phyloP scores from a whole-genome alignment of 2,888 invertebrate species.

The Mesorhabditis spiculigera region DNA sequence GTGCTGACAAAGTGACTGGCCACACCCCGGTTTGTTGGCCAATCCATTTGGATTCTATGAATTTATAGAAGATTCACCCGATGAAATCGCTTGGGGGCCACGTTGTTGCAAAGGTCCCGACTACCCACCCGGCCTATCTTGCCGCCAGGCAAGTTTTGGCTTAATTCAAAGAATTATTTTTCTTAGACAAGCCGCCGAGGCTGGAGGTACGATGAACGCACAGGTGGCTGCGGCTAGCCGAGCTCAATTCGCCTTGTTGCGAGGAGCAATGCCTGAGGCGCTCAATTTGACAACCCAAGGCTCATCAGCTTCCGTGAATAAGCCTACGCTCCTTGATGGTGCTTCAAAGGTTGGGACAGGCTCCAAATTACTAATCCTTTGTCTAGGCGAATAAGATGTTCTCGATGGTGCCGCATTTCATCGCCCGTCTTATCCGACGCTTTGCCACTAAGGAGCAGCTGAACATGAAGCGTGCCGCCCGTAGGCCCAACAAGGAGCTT shows the following conservation, averaged over 20 bases:
- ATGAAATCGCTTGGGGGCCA: neutral
- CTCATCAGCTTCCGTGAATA: neutral
- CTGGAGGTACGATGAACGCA: neutral
- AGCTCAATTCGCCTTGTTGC: neutral
- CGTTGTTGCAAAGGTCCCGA: neutral
- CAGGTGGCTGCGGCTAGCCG: neutral
- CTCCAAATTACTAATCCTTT: neutral
- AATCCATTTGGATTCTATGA: too few species aligned
- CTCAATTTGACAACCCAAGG: slow-evolving; percentile 2
- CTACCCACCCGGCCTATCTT: neutral
- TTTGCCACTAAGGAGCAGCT: neutral
- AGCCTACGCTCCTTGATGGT: neutral
- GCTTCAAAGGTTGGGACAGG: neutral
- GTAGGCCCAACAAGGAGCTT: neutral
- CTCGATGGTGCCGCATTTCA: neutral
- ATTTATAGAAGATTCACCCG: neutral
- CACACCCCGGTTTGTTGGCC: too few species aligned
- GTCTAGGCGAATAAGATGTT: neutral
- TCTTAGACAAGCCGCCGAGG: neutral
- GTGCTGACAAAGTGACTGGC: neutral
- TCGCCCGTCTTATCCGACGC: neutral
- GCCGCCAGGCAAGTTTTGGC: neutral
- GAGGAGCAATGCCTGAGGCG: neutral
- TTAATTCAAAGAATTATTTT: neutral
- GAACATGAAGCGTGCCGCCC: neutral